Base-by-base conservation (phyloP, 2,113 vertebrate species). In the Lophotis ruficrista region DNA sequence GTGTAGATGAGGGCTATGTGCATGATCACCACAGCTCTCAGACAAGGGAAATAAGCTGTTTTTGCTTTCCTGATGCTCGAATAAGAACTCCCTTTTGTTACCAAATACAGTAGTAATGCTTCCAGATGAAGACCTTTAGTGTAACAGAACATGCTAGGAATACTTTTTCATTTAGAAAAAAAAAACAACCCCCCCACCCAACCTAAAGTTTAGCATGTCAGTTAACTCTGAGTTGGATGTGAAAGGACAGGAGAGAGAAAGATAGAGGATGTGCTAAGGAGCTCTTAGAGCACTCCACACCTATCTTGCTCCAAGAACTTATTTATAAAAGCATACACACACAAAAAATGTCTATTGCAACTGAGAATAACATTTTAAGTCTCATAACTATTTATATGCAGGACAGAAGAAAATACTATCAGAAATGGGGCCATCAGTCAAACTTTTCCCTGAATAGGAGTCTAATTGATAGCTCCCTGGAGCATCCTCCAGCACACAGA, bases 401-500 rank as follows among this genome's bases (percentile, higher is more conserved):
- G 53, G 78, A 68, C 28, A 77, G 90, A 83, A 41, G 94, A 93
- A 95, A 92, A 90, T 69, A 7, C 35, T 85, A 6, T 90, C 66
- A 92, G 82, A 87, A 92, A 93, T 69, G 31, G 25, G 50, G 45
- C 70, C 41, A 92, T 95, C 90, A 93, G 70, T 93, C 90, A 97
- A 94, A 83, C 31, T 57, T 87, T 83, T 76, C 24, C 79, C 48
- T 76, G 54, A 83, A 73, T 7, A 73, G 24, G 75, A 92, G 65
- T 62, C 77, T 93, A 78, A 92, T 41, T 89, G 80, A 90, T 91
- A 89, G 83, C 71, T 96, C 94, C 83, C 90, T 92, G 60, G 90
- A 94, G 90, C 28, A 6, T 92, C 54, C 58, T 92, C 58, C 79
- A 77, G 90, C 62, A 37, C 41, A 83, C 66, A 87, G 64, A n/a